Evolutionary conservation across 2,888 invertebrate species (phyloP), one percentile per base, ranked within the genome.

Genomic region (Epsilonema sp.): DNA sequence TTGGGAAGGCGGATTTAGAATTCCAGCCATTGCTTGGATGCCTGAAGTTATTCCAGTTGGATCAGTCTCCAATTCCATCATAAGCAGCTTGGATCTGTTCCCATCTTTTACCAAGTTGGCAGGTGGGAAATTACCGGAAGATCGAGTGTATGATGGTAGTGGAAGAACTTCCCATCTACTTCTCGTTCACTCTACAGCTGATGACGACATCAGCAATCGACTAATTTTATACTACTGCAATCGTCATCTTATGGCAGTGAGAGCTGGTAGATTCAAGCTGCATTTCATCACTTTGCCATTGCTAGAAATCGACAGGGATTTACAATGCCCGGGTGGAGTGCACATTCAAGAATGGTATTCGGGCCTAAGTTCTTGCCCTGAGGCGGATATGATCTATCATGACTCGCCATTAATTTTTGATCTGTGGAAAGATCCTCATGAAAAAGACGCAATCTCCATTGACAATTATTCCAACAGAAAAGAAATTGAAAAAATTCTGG

Each of bases 21-120:
- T 71, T 45, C 73, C 74, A 1, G 68, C 70, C n/a, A 69, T 73
- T 45, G 71, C 70, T 1, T 70, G 70, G 70, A 72, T 72, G 70
- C 72, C 72, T 2, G 66, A 68, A 13, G 62, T 57, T 21, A 69
- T 73, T 11, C 52, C 57, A 24, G 56, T 67, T 2, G 67, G 68
- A 24, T 55, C 63, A 31, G 58, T 70, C 45, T 55, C 58, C 20
- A 52, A 60, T 42, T 57, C 59, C 52, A 58, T 62, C 2, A 46
- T 62, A 37, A 56, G 55, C 16, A 53, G 57, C 21, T 55, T 63
- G 50, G 63, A 63, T 46, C 44, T 63, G 23, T 58, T 57, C 48
- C 53, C 56, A 5, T 60, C 57, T 51, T 62, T 62, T 50, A 24
- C 51, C 49, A 46, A 23, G 43, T 42, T 42, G 54, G 53, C 39